Conservation (phyloP, 2,888 invertebrate species). For the Holacanthella duospinosa region DNA sequence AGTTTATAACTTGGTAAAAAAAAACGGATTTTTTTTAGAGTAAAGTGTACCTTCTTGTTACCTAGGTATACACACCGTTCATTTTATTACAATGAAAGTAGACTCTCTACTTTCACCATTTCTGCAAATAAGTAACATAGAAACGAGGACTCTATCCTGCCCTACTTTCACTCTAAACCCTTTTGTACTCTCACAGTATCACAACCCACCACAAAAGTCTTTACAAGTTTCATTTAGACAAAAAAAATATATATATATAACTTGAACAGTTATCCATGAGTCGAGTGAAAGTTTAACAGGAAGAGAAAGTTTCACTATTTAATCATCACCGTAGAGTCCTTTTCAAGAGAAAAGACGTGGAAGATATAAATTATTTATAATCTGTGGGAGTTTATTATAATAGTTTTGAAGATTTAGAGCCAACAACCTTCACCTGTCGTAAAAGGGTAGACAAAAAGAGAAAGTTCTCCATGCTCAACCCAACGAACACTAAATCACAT, state of each 20-base stretch:
- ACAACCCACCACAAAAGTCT: no score
- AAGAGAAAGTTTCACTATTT: background rate
- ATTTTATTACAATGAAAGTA: background rate
- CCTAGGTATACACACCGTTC: background rate
- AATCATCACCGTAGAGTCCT: background rate
- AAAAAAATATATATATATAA: no score
- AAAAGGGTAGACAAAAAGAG: background rate
- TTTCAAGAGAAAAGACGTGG: background rate
- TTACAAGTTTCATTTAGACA: background rate
- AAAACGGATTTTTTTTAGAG: background rate
- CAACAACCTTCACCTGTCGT: background rate
- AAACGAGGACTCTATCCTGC: background rate
- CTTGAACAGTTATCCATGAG: background rate
- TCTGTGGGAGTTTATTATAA: slow-evolving; percentile 1
- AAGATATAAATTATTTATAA: slow-evolving; percentile 4
- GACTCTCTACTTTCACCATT: background rate
- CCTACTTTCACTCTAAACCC: no score
- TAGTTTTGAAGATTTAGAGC: background rate
- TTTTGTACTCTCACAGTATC: no score
- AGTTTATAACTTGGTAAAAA: background rate
- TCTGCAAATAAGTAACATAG: background rate
- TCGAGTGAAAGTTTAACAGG: background rate
- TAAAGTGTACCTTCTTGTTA: background rate
- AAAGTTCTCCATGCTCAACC: background rate
- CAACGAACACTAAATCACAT: background rate